These are phyloP conservation scores for Orgyia antiqua DNA, from an alignment of 2,888 invertebrate species.

Conservation along the genomic window DNA sequence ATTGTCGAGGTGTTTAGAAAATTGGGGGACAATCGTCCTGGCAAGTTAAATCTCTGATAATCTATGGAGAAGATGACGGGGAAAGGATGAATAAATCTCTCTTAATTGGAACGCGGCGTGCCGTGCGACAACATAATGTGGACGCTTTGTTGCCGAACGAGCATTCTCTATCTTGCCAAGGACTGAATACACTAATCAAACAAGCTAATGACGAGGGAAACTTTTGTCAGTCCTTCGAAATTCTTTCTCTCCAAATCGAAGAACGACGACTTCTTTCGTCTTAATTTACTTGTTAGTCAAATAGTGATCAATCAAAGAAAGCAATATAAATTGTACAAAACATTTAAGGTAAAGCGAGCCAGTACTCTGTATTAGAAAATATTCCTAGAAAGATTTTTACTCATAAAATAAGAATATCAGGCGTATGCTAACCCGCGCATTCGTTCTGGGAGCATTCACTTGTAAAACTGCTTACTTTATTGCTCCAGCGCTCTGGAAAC, in stretches of 20 bases:
- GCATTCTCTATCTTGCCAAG: constrained; percentile 47
- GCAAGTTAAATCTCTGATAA: constrained; percentile 69
- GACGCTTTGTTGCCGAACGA: constrained; percentile 55
- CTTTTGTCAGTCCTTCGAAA: constrained; percentile 46
- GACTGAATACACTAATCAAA: constrained; percentile 56
- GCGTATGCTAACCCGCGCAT: constrained; percentile 53
- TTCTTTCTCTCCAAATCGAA: too few relatives aligned
- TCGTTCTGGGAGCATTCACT: constrained; percentile 59
- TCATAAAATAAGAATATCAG: constrained; percentile 60
- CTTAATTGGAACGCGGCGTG: constrained; percentile 67
- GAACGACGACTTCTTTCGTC: too few relatives aligned
- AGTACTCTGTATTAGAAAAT: constrained; percentile 30
- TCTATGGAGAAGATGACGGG: constrained; percentile 56
- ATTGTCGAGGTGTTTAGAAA: constrained; percentile 71
- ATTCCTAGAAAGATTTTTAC: constrained; percentile 47
- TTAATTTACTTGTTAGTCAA: too few relatives aligned
- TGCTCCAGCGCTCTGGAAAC: constrained; percentile 54
- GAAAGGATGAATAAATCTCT: constrained; percentile 68
- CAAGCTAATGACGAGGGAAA: constrained; percentile 53
- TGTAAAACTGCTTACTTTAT: constrained; percentile 69
- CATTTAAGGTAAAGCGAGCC: too few relatives aligned
- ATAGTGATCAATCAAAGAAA: too few relatives aligned
- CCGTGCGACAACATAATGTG: constrained; percentile 67
- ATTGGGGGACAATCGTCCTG: constrained; percentile 70
- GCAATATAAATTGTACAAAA: too few relatives aligned